phyloP scores from a whole-genome alignment of 2,113 vertebrate species.

The Thinocorus orbignyianus region DNA sequence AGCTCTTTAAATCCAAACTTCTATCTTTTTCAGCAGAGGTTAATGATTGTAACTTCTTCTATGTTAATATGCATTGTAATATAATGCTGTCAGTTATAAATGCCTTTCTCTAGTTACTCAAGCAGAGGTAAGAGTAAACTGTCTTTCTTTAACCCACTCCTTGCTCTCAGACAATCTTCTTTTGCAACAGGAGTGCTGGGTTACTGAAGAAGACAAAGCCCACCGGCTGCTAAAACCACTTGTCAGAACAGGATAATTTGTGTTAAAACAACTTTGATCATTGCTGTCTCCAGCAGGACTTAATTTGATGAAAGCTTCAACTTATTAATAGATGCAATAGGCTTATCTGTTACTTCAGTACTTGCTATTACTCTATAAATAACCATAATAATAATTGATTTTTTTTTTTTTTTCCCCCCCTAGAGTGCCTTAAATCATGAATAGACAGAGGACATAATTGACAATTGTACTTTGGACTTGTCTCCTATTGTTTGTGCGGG shows the following conservation, averaged over 20 bases:
- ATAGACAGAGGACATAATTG: not conserved
- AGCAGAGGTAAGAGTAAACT: not conserved
- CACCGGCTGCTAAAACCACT: not conserved
- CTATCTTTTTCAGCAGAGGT: not conserved
- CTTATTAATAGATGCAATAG: not conserved
- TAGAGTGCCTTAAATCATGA: not conserved
- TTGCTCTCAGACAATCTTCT: not conserved
- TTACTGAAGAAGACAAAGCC: not conserved
- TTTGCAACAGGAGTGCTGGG: not conserved
- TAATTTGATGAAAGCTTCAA: not conserved
- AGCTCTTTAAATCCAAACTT: not conserved
- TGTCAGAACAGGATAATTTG: not conserved
- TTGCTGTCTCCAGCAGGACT: not conserved
- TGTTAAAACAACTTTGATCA: not conserved
- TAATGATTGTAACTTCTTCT: not conserved
- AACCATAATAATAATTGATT: not conserved
- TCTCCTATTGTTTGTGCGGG: not conserved
- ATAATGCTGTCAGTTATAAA: not conserved
- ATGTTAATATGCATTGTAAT: not conserved
- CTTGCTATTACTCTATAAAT: not conserved
- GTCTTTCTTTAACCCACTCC: not conserved
- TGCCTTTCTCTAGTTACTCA: not conserved
- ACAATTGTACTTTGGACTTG: not conserved
- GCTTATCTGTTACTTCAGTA: not conserved
- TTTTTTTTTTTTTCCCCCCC: not conserved